Evolutionary conservation across 1,140 invertebrate species (phyloP).

Genomic region (Tetraneura akinire): DNA sequence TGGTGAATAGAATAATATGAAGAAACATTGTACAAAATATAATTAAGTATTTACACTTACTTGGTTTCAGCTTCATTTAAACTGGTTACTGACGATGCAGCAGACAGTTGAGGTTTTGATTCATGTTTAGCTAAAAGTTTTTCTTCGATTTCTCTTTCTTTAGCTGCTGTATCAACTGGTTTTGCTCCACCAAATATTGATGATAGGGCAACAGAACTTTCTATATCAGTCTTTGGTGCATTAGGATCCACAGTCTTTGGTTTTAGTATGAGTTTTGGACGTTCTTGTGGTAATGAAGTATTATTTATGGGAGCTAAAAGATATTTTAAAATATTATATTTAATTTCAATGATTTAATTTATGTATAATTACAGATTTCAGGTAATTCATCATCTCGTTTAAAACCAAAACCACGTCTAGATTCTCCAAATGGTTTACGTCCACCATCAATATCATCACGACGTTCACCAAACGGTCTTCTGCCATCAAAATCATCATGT

Average conservation of each 20-base stretch:
- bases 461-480: conserved; percentile 39
- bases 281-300: conserved; percentile 24
- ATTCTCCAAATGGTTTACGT: conserved; percentile 39
- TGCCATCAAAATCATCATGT: conserved; percentile 19
- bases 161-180: conserved; percentile 88
- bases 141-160: conserved; percentile 73
- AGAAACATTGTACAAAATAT: too few species aligned
- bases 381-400: conserved; percentile 47
- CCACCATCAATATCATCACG: conserved; percentile 29
- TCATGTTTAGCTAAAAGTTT: conserved; percentile 54
- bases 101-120: conserved; percentile 60
- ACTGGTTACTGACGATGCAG: conserved; percentile 59
- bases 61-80: conserved; percentile 58
- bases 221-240: conserved; percentile 55
- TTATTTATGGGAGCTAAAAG: conserved; percentile 49
- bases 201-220: conserved; percentile 62
- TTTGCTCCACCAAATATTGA: conserved; percentile 90
- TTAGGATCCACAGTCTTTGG: conserved; percentile 54
- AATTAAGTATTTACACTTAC: not conserved
- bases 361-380: conserved; percentile 41
- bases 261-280: conserved; percentile 33
- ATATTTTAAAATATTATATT: too few species aligned
- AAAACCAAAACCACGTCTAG: conserved; percentile 42
- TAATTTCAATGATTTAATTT: too few species aligned
- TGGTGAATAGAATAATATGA: too few species aligned